Base-by-base conservation (phyloP, 2,888 invertebrate genomes). In the Melanostoma scalare region DNA sequence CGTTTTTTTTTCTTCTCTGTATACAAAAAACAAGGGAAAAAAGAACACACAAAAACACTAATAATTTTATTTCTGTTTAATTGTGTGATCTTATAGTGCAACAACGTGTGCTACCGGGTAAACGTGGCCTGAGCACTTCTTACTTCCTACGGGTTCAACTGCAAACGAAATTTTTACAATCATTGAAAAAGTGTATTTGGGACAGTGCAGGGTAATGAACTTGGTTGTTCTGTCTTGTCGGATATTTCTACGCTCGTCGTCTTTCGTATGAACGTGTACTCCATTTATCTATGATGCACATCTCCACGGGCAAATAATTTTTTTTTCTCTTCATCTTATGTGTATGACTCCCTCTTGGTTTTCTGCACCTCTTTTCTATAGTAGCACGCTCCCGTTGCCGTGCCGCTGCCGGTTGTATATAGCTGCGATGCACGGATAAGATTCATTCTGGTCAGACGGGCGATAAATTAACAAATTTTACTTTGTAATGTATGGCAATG, bases 151-250 rank as follows among this genome's bases (percentile, higher is more conserved):
- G 42, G 44, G 44, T 33, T 38, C 10, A 9, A 58, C 35, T n/a
- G 68, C 46, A 42, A 30, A 58, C 58, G 38, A 33, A 52, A 42
- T 36, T 73, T 30, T 42, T 55, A 55, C 20, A 63, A 68, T 63
- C 55, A 68, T 42, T 30, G 40, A 36, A 58, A n/a, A 58, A 42
- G 42, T 42, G 31, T 53, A 74, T 80, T 80, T 74, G 52, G 75
- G 69, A 33, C 69, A 74, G n/a, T 31, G 20, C 52, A 69, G 74
- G 79, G 69, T 80, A 80, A 75, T 80, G 79, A 80, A 80, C 79
- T 80, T 80, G 79, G 58, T n/a, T 58, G 8, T n/a, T 50, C 31
- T 63, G 42, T 44, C 36, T 38, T 8, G 33, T 65, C 50, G 38
- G 44, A 44, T 42, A 61, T 52, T 53, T 33, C 8, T 55, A 20